Percentiles rank a stretch among this genome's conserved stretches.
These are phyloP conservation scores for Adrianichthys oophorus DNA, from an alignment of 2,797 vertebrate species.

Conservation along the genomic window DNA sequence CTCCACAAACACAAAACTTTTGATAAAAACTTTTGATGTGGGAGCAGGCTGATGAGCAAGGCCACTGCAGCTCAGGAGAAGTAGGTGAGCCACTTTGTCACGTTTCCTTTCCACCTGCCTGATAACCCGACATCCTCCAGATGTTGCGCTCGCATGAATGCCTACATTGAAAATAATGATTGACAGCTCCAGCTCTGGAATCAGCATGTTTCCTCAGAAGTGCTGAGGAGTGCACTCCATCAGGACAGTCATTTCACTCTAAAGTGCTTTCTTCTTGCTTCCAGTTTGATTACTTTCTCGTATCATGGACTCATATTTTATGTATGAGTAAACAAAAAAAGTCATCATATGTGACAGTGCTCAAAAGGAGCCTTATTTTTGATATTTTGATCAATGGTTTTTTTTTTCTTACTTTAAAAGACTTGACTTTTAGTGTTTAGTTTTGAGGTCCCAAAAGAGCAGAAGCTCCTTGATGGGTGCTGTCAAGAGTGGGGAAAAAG, in stretches of 20 bases:
- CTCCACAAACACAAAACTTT: too few species aligned
- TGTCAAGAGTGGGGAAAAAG: conserved; percentile 14
- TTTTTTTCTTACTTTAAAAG: conserved; percentile 1
- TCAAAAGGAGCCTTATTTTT: conserved; percentile 3
- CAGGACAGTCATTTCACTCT: conserved; percentile 16
- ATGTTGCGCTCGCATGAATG: conserved; percentile 19
- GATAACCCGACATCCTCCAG: conserved; percentile 1
- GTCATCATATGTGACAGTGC: conserved; percentile 13
- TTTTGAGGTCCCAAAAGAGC: not conserved
- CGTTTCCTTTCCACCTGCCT: not conserved
- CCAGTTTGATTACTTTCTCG: conserved; percentile 41
- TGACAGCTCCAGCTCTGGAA: conserved; percentile 34
- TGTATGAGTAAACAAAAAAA: conserved; percentile 38
- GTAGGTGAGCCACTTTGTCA: not conserved
- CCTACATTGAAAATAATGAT: conserved; percentile 22
- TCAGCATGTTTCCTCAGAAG: conserved; percentile 52
- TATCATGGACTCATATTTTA: conserved; percentile 37
- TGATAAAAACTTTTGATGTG: too few species aligned
- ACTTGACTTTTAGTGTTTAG: not conserved
- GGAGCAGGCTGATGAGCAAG: too few species aligned
- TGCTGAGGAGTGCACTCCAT: conserved; percentile 25
- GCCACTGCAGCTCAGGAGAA: not conserved
- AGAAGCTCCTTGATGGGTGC: not conserved
- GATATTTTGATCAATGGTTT: not conserved
- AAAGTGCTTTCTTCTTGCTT: conserved; percentile 33